Percentiles rank a stretch among this genome's conserved stretches.
Evolutionary conservation across 2,888 invertebrate genomes (phyloP).

Genomic region (Ophion ellenae): DNA sequence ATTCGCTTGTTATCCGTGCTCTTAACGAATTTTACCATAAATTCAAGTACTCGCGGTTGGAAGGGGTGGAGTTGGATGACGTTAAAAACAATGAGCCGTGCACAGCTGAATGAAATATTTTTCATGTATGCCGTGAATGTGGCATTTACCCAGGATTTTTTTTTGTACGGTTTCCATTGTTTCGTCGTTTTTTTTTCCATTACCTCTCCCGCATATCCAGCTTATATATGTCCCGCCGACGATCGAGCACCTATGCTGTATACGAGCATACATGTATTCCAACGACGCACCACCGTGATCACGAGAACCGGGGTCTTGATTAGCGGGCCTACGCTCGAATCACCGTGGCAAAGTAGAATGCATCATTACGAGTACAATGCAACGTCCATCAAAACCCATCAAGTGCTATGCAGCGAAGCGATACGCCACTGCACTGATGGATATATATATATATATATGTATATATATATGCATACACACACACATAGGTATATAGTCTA

Average conservation of each 20-base stretch:
- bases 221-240: slow-evolving; percentile 70
- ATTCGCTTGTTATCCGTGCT: slow-evolving; percentile 49
- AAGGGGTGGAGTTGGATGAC: slow-evolving; percentile 10
- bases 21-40: slow-evolving; percentile 48
- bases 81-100: slow-evolving; percentile 26
- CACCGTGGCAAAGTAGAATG: slow-evolving; percentile 72
- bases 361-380: slow-evolving; percentile 79
- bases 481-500: slow-evolving; percentile 1
- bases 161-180: slow-evolving; percentile 12
- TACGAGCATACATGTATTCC: slow-evolving; percentile 37
- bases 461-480: too few relatives aligned
- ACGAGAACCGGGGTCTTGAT: slow-evolving; percentile 54
- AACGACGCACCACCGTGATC: slow-evolving; percentile 69
- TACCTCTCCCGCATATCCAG: slow-evolving; percentile 31
- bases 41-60: slow-evolving; percentile 17
- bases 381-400: slow-evolving; percentile 77
- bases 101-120: slow-evolving; percentile 18
- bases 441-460: slow-evolving; percentile 13
- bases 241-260: slow-evolving; percentile 63
- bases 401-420: slow-evolving; percentile 37
- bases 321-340: slow-evolving; percentile 56
- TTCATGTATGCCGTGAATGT: slow-evolving; percentile 4
- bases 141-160: slow-evolving; percentile 34
- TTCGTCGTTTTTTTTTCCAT: slow-evolving; percentile 48
- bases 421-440: slow-evolving; percentile 37